Percentiles rank a stretch among this genome's conserved stretches.
Conservation (phyloP, 2,797 vertebrate species). For the Anolis apletophallus region DNA sequence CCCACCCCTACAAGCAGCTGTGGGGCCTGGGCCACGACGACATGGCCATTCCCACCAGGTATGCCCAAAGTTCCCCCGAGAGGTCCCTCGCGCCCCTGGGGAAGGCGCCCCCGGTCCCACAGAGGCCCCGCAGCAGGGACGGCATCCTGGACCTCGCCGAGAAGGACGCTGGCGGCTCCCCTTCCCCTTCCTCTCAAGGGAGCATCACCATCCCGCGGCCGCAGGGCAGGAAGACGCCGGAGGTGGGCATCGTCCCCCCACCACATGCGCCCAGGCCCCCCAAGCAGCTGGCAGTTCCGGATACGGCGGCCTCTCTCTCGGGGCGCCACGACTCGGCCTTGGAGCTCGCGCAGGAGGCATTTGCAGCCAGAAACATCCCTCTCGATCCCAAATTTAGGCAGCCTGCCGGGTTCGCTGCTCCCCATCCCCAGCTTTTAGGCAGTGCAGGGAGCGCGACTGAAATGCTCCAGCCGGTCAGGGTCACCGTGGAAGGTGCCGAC, state of each 20-base stretch:
- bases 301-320: slow-evolving; percentile 24
- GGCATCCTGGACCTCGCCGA: slow-evolving; percentile 57
- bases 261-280: slow-evolving; percentile 81
- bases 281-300: slow-evolving; percentile 71
- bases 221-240: slow-evolving; percentile 91
- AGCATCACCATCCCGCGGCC: slow-evolving; percentile 94
- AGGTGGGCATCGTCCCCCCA: slow-evolving; percentile 86
- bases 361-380: slow-evolving; percentile 57
- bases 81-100: slow-evolving; percentile 75
- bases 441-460: slow-evolving; percentile 68
- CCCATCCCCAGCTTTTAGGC: slow-evolving; percentile 45
- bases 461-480: slow-evolving; percentile 80
- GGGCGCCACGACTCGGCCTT: slow-evolving; percentile 57
- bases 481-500: slow-evolving; percentile 60
- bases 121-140: slow-evolving; percentile 74
- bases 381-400: slow-evolving; percentile 79
- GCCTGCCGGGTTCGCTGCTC: slow-evolving; percentile 69
- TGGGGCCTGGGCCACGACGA: slow-evolving; percentile 86
- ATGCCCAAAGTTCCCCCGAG: slow-evolving; percentile 75
- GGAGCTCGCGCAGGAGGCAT: slow-evolving; percentile 69
- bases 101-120: slow-evolving; percentile 59
- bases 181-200: slow-evolving; percentile 61
- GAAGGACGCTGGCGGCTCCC: slow-evolving; percentile 64
- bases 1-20: slow-evolving; percentile 89
- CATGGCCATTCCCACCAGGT: slow-evolving; percentile 77